Evolutionary conservation across 2,888 invertebrate genomes (phyloP), one percentile per base, ranked within the genome.

Genomic region (Ferdinandea cuprea): DNA sequence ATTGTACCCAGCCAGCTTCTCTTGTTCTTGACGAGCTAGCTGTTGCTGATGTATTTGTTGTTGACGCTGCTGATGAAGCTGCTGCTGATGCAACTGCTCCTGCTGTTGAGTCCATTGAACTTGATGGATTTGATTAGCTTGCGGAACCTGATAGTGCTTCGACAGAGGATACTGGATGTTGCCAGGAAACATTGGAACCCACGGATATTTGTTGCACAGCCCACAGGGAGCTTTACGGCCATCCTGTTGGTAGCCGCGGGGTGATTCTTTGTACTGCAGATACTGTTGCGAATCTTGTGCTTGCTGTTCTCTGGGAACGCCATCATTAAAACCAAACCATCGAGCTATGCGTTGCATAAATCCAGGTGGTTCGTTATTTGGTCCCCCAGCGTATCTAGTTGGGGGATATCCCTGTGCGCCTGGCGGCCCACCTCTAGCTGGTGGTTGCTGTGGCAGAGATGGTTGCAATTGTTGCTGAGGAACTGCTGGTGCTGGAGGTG

Each of bases 181-280:
- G 0, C 87, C 88, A 8, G 88, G 88, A 85, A 91, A 86, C 90
- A 96, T 93, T 37, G 96, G 96, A 86, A 95, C 93, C 96, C 96
- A 96, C 76, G 96, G 96, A 87, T 94, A 93, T 89, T 93, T 93
- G 89, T 96, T 96, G 88, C 96, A 96, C 66, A 95, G 93, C 88
- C 95, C 94, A 88, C 96, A 96, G 84, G 93, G 92, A 87, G 92
- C 93, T 84, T 93, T 92, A 50, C 90, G 88, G 68, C 91, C 90
- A 65, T 87, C 86, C 58, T 87, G 87, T 8, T 81, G 77, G 9
- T 77, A 69, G 6, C 69, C 85, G 6, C 84, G 79, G 7, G 85
- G 77, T 0, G 81, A 11, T 1, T 85, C 84, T 21, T 86, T 85
- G 56, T 80, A 85, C 28, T 85, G 85, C 1, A 71, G 54, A 48